These are phyloP conservation scores for Elgaria multicarinata DNA, from an alignment of 2,113 vertebrate genomes.

Conservation along the genomic window DNA sequence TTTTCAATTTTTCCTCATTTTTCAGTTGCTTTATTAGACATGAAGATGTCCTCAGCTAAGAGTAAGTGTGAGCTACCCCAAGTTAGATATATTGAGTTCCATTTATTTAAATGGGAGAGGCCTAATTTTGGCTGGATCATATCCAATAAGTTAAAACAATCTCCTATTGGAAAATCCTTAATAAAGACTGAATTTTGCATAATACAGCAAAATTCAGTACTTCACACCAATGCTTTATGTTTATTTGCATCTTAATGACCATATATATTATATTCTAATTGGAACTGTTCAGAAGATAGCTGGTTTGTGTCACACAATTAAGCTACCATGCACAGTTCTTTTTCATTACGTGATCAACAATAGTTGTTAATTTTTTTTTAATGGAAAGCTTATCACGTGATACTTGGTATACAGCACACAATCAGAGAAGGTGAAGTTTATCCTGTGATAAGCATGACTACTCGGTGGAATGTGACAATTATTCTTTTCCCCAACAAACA, in stretches of 20 bases:
- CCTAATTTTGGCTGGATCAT: not conserved
- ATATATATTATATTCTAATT: conserved; percentile 6
- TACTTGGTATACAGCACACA: not conserved
- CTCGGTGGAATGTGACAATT: not conserved
- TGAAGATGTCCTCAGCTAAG: not conserved
- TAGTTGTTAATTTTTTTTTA: not conserved
- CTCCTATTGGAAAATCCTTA: not conserved
- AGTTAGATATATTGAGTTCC: not conserved
- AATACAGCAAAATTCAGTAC: not conserved
- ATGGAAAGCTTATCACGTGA: not conserved
- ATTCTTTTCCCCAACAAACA: not conserved
- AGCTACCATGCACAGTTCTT: not conserved
- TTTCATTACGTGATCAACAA: not conserved
- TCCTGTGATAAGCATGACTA: not conserved
- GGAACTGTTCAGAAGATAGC: not conserved
- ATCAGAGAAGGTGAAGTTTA: not conserved
- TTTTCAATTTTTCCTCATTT: not conserved
- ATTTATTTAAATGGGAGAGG: not conserved
- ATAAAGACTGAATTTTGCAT: not conserved
- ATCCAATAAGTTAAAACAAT: not conserved
- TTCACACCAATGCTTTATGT: not conserved
- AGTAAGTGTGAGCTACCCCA: not conserved
- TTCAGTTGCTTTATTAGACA: not conserved
- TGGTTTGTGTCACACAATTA: not conserved
- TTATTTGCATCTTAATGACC: not conserved